These are phyloP conservation scores for Nysson spinosus DNA, from an alignment of 2,888 invertebrate species.

Conservation along the genomic window DNA sequence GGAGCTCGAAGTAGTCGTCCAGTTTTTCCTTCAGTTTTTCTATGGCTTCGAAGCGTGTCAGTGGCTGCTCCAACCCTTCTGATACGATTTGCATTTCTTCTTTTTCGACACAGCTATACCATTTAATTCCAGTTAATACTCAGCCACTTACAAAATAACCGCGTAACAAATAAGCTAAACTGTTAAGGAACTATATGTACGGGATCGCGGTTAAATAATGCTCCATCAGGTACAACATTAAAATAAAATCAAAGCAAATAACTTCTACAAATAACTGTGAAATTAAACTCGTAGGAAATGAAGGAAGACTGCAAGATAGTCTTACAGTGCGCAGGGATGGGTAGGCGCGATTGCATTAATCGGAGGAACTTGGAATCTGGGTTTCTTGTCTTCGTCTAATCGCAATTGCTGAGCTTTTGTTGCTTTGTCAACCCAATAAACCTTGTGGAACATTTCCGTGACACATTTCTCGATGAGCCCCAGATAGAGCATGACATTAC, in stretches of 20 bases:
- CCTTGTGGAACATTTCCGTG: conserved; percentile 82
- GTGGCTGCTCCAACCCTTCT: conserved; percentile 76
- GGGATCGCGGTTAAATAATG: no score
- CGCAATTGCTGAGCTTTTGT: conserved; percentile 64
- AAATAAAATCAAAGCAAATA: no score
- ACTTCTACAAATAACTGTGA: not conserved
- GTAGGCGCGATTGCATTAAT: conserved; percentile 76
- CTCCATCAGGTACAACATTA: no score
- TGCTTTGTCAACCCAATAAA: conserved; percentile 75
- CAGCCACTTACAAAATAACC: no score
- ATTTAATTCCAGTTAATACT: conserved; percentile 12
- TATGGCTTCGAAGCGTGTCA: conserved; percentile 72
- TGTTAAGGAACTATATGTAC: no score
- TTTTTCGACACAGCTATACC: conserved; percentile 78
- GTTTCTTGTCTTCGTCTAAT: conserved; percentile 72
- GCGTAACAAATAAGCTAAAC: no score
- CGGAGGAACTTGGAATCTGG: conserved; percentile 68
- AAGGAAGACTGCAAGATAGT: conserved; percentile 26
- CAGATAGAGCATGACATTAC: conserved; percentile 89
- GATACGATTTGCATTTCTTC: conserved; percentile 78
- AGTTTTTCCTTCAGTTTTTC: conserved; percentile 70
- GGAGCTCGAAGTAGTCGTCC: conserved; percentile 72
- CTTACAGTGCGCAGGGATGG: conserved; percentile 79
- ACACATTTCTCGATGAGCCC: conserved; percentile 89
- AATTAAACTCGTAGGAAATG: conserved; percentile 1